Evolutionary conservation across 2,113 vertebrate genomes (phyloP).

Genomic region (Oceanites oceanicus): DNA sequence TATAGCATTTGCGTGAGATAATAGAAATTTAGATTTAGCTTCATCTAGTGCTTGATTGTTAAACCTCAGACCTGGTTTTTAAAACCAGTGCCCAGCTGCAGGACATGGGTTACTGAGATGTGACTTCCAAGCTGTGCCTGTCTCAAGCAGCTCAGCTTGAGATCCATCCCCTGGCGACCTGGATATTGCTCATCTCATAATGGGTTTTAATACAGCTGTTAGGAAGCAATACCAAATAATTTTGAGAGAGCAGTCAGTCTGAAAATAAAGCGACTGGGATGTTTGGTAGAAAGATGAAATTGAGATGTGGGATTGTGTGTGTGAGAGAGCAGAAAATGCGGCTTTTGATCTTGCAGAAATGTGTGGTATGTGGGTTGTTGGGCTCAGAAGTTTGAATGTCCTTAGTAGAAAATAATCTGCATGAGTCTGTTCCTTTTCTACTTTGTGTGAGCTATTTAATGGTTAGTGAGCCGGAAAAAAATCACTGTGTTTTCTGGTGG

Average conservation of each 20-base stretch:
- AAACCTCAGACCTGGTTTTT: too few relatives aligned
- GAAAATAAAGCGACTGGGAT: background rate
- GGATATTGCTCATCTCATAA: background rate
- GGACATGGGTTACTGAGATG: too few relatives aligned
- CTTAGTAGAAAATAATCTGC: constrained; percentile 51
- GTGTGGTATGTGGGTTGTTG: constrained; percentile 40
- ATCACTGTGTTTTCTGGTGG: background rate
- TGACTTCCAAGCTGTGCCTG: background rate
- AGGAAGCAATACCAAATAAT: background rate
- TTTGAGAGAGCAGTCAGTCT: background rate
- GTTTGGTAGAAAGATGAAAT: background rate
- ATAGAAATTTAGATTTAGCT: too few relatives aligned
- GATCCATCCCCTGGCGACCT: background rate
- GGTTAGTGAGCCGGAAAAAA: constrained; percentile 10
- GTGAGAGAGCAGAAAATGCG: constrained; percentile 18
- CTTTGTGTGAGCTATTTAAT: constrained; percentile 28
- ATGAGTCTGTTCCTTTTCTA: constrained; percentile 4
- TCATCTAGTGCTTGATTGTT: too few relatives aligned
- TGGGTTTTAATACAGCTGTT: background rate
- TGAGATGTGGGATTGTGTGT: constrained; percentile 17
- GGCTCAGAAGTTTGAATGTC: constrained; percentile 15
- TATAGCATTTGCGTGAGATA: too few relatives aligned
- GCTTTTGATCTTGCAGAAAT: constrained; percentile 48
- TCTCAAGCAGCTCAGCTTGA: background rate
- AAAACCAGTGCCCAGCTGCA: too few relatives aligned